These are phyloP conservation scores for Acipenser oxyrinchus DNA, from an alignment of 2,797 vertebrate genomes.

Conservation along the genomic window DNA sequence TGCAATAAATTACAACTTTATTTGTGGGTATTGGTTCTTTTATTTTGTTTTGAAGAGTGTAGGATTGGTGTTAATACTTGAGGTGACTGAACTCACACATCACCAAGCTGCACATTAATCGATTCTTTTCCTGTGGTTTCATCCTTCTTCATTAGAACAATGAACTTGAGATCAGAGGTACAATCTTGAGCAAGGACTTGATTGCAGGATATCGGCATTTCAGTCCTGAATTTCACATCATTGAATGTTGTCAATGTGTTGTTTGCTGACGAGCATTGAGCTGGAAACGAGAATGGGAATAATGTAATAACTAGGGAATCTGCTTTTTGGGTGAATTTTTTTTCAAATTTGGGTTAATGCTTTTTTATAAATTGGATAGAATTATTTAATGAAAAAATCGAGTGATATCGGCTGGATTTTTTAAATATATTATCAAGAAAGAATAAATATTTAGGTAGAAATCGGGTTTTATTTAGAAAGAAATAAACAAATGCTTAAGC, in stretches of 20 bases:
- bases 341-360: too few species aligned
- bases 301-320: too few species aligned
- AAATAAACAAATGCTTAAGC: too few species aligned
- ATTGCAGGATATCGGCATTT: constrained; percentile 60
- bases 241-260: constrained; percentile 51
- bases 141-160: constrained; percentile 61
- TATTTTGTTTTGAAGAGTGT: not conserved
- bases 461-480: too few species aligned
- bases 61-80: too few species aligned
- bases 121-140: constrained; percentile 36
- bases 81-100: constrained; percentile 54
- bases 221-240: constrained; percentile 41
- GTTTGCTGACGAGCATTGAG: constrained; percentile 33
- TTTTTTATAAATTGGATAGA: too few species aligned
- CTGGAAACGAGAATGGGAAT: constrained; percentile 28
- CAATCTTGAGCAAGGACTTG: constrained; percentile 72
- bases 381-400: too few species aligned
- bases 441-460: too few species aligned
- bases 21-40: not conserved
- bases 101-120: constrained; percentile 54
- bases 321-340: too few species aligned
- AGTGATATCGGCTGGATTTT: too few species aligned
- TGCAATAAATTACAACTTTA: not conserved
- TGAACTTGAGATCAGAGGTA: constrained; percentile 63
- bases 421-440: too few species aligned